Percentiles rank a stretch among this genome's conserved stretches.
Conservation (phyloP, 2,888 invertebrate genomes). For the Phyllotreta cruciferae region DNA sequence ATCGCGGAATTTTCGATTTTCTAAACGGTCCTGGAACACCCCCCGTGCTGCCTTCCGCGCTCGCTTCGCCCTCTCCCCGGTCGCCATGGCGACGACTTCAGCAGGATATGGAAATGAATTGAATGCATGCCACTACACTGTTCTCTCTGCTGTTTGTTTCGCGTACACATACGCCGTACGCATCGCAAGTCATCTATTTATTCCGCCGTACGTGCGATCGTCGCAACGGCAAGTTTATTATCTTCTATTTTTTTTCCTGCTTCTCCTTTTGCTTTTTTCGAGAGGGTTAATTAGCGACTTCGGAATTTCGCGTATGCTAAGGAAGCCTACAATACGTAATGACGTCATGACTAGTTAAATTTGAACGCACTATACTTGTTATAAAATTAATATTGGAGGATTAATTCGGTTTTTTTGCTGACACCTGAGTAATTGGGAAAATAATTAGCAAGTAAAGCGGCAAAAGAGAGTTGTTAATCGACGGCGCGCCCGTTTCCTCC, state of each 20-base stretch:
- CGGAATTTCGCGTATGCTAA: too few relatives aligned
- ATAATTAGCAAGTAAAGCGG: slow-evolving; percentile 33
- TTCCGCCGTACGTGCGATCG: slow-evolving; percentile 3
- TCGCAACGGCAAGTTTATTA: neutral
- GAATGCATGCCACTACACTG: slow-evolving; percentile 38
- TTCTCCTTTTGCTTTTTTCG: neutral
- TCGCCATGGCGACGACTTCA: slow-evolving; percentile 42
- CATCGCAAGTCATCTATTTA: slow-evolving; percentile 5
- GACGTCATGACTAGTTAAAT: neutral
- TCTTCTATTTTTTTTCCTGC: neutral
- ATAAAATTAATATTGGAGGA: neutral
- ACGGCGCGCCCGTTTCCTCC: slow-evolving; percentile 6
- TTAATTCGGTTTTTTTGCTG: slow-evolving; percentile 4
- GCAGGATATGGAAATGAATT: slow-evolving; percentile 42
- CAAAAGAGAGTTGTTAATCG: slow-evolving; percentile 35
- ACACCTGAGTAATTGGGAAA: slow-evolving; percentile 34
- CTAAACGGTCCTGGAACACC: slow-evolving; percentile 26
- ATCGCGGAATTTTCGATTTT: slow-evolving; percentile 46
- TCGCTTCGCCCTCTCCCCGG: slow-evolving; percentile 35
- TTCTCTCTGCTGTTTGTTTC: slow-evolving; percentile 21
- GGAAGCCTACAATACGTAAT: too few relatives aligned
- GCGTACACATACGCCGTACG: slow-evolving; percentile 1
- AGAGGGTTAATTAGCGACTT: too few relatives aligned
- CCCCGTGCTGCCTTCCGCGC: slow-evolving; percentile 15
- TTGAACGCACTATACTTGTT: neutral